phyloP scores from a whole-genome alignment of 2,113 vertebrate genomes.

The Onychostruthus taczanowskii region DNA sequence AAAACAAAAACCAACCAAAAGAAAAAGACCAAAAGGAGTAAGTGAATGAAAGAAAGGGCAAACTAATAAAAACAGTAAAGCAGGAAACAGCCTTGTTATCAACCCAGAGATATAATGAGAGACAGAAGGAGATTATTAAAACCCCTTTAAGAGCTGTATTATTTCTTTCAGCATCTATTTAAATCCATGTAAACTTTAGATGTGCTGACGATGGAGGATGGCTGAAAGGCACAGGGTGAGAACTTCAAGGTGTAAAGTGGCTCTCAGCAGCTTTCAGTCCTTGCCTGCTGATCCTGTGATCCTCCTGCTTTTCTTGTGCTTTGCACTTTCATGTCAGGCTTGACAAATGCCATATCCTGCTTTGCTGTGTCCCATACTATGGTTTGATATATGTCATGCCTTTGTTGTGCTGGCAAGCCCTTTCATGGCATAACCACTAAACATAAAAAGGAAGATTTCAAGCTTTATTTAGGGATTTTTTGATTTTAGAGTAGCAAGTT shows the following conservation, averaged over 20 bases:
- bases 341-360: background rate
- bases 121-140: slow-evolving; percentile 29
- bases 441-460: background rate
- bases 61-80: slow-evolving; percentile 29
- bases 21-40: background rate
- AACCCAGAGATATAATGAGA: slow-evolving; percentile 13
- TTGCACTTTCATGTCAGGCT: background rate
- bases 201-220: background rate
- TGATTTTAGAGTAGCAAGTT: background rate
- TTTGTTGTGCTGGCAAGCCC: background rate
- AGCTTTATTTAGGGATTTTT: background rate
- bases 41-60: background rate
- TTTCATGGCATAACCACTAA: background rate
- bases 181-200: background rate
- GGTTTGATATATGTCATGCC: background rate
- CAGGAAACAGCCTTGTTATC: slow-evolving; percentile 33
- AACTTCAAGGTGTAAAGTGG: background rate
- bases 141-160: background rate
- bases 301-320: background rate
- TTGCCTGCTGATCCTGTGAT: background rate
- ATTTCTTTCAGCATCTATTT: background rate
- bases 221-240: background rate
- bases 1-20: background rate
- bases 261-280: background rate
- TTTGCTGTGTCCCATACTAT: background rate